These are phyloP conservation scores for Gyps fulvus DNA, from an alignment of 2,113 vertebrate genomes.

Conservation along the genomic window DNA sequence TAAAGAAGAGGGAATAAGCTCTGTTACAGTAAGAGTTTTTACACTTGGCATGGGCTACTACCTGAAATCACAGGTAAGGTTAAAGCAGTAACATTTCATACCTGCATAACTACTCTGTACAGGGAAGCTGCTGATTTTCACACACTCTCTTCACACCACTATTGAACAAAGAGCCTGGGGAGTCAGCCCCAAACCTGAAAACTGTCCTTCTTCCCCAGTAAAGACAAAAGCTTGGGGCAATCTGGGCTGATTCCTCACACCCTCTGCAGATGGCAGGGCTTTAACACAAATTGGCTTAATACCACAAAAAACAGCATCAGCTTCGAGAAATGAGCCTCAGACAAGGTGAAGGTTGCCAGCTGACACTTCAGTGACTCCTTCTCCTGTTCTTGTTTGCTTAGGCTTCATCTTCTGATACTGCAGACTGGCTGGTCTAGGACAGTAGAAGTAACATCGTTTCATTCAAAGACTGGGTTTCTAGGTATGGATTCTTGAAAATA, in stretches of 20 bases:
- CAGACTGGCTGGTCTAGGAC: not conserved
- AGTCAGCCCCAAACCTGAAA: not conserved
- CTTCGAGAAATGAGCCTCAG: not conserved
- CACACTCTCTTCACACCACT: not conserved
- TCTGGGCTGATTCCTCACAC: not conserved
- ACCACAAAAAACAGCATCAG: not conserved
- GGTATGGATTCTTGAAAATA: no score
- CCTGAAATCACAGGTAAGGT: not conserved
- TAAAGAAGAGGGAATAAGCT: no score
- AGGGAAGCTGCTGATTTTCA: not conserved
- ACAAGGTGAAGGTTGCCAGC: not conserved
- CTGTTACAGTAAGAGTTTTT: no score
- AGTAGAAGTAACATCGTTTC: no score
- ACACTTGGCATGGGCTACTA: fast-evolving
- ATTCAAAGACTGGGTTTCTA: not conserved
- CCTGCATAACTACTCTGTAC: fast-evolving
- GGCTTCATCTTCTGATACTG: no score
- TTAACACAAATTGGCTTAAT: no score
- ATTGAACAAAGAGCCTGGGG: not conserved
- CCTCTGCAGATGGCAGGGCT: not conserved
- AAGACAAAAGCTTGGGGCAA: not conserved
- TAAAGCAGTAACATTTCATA: fast-evolving
- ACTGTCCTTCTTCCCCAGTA: not conserved
- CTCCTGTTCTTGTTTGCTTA: no score
- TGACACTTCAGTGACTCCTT: not conserved